A percentile compares a stretch with the other conserved stretches of the same genome.
These are phyloP conservation scores for Ophonus ardosiacus DNA, from an alignment of 2,888 invertebrate species.

Conservation along the genomic window DNA sequence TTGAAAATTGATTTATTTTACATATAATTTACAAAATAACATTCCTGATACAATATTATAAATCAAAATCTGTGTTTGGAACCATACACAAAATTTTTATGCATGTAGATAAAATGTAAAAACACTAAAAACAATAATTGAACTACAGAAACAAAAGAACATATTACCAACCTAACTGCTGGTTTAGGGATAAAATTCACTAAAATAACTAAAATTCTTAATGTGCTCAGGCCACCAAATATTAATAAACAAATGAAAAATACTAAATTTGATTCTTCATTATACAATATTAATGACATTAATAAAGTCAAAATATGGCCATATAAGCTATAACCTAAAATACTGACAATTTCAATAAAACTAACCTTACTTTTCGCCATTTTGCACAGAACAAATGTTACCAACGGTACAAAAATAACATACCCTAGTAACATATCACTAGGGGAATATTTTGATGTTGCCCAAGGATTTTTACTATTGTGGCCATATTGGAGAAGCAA, in stretches of 20 bases:
- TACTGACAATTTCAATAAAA: constrained; percentile 73
- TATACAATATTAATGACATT: constrained; percentile 74
- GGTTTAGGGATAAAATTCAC: constrained; percentile 75
- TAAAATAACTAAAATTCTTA: constrained; percentile 75
- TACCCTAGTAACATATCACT: constrained; percentile 72
- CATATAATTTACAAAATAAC: no score
- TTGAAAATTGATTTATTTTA: no score
- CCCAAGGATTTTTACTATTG: constrained; percentile 70
- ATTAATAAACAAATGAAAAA: constrained; percentile 75
- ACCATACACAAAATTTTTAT: constrained; percentile 74
- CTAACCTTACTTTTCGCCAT: constrained; percentile 72
- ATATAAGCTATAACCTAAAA: constrained; percentile 76
- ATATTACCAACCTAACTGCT: constrained; percentile 76
- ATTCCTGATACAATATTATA: not conserved
- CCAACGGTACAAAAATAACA: constrained; percentile 71
- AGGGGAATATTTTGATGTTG: constrained; percentile 70
- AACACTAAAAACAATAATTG: constrained; percentile 77
- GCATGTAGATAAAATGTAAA: constrained; percentile 77
- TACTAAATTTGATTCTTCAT: constrained; percentile 74
- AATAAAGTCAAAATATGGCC: constrained; percentile 76
- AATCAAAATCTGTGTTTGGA: constrained; percentile 14
- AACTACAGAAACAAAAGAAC: constrained; percentile 74
- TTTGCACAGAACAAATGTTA: constrained; percentile 72
- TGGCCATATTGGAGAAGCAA: constrained; percentile 74
- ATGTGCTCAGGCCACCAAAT: constrained; percentile 76